A percentile compares a stretch with the other conserved stretches of the same genome.
Evolutionary conservation across 2,113 vertebrate genomes (phyloP).

Genomic region (Alouatta palliata): DNA sequence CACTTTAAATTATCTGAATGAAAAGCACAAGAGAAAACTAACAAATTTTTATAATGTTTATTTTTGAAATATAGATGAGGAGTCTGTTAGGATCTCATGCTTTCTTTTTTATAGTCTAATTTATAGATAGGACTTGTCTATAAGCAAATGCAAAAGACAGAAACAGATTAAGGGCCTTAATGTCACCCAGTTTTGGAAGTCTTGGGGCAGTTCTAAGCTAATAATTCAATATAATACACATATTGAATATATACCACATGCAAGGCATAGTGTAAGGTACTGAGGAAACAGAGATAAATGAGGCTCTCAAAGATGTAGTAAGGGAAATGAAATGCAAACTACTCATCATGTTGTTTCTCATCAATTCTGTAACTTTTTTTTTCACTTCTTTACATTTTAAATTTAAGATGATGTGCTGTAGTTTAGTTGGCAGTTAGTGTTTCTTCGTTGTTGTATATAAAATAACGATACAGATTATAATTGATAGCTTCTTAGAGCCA

Average conservation of each 20-base stretch:
- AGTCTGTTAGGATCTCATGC: not conserved
- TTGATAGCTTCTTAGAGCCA: not conserved
- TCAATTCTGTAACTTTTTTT: not conserved
- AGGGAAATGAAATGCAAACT: conserved; percentile 8
- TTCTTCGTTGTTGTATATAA: not conserved
- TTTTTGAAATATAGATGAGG: not conserved
- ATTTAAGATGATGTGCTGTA: not conserved
- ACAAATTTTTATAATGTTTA: not conserved
- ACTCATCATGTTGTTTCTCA: not conserved
- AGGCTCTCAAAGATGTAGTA: not conserved
- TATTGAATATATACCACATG: not conserved
- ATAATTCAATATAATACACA: not conserved
- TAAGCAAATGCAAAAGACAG: not conserved
- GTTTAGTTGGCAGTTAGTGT: not conserved
- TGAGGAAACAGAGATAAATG: not conserved
- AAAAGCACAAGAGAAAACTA: not conserved
- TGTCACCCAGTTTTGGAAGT: not conserved
- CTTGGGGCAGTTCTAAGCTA: not conserved
- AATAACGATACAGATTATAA: not conserved
- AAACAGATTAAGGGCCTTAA: not conserved
- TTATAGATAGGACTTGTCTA: not conserved
- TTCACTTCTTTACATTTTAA: not conserved
- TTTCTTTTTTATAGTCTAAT: conserved; percentile 5
- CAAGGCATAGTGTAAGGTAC: not conserved
- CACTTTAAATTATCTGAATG: not conserved